Conservation (phyloP, 2,888 invertebrate genomes). For the Xestia rhomboidea region DNA sequence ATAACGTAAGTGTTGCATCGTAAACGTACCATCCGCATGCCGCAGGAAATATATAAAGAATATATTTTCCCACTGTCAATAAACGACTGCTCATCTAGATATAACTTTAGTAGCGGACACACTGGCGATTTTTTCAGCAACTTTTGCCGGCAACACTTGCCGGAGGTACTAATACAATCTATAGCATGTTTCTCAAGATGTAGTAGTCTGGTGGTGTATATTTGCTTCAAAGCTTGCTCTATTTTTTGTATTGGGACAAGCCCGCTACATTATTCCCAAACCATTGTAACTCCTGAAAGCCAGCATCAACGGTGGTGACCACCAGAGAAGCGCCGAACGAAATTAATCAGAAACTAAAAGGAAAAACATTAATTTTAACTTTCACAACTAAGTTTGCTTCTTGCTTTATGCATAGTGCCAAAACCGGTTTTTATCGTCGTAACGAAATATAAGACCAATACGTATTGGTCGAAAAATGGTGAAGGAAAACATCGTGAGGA, state of each 20-base stretch:
- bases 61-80: conserved; percentile 43
- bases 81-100: conserved; percentile 44
- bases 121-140: neutral
- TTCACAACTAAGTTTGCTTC: neutral
- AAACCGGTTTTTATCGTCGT: neutral
- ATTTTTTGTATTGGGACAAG: no score
- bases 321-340: no score
- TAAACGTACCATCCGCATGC: conserved; percentile 37
- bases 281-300: no score
- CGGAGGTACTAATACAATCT: neutral
- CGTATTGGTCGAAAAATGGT: no score
- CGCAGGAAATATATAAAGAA: conserved; percentile 31
- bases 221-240: neutral
- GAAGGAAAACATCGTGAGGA: no score
- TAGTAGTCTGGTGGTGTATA: no score
- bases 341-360: no score
- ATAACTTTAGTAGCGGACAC: conserved; percentile 3
- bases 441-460: neutral
- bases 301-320: no score
- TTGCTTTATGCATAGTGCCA: neutral
- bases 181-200: neutral
- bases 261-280: no score
- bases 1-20: conserved; percentile 29
- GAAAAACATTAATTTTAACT: no score
- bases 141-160: neutral